Evolutionary conservation across 2,113 vertebrate genomes (phyloP).

Genomic region (Aphyosemion australe): DNA sequence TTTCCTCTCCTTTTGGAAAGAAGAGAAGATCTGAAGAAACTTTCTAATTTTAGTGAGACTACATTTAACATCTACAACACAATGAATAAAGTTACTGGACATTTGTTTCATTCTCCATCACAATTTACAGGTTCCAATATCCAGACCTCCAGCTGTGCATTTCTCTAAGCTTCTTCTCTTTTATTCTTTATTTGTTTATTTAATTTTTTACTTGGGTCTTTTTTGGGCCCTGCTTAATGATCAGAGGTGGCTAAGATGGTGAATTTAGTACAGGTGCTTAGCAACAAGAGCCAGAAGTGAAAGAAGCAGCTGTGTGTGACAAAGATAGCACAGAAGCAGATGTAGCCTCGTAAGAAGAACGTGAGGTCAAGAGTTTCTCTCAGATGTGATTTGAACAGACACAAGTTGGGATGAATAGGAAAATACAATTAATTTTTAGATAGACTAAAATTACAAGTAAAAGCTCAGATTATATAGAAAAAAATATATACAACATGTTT

Average conservation of each 20-base stretch:
- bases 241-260: slow-evolving; percentile 20
- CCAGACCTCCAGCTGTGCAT: neutral
- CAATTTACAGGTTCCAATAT: neutral
- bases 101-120: slow-evolving; percentile 1
- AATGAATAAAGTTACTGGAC: neutral
- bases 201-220: neutral
- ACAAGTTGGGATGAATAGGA: too few species aligned
- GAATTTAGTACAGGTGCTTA: neutral
- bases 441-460: too few species aligned
- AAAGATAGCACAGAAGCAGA: slow-evolving; percentile 19
- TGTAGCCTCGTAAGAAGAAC: slow-evolving; percentile 15
- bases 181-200: neutral
- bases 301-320: slow-evolving; percentile 20
- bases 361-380: neutral
- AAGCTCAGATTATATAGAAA: too few species aligned
- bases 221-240: slow-evolving; percentile 10
- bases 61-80: neutral
- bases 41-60: slow-evolving; percentile 2
- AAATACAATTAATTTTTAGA: too few species aligned
- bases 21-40: slow-evolving; percentile 33
- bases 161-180: slow-evolving; percentile 2
- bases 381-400: slow-evolving; percentile 2
- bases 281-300: slow-evolving; percentile 2
- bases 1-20: slow-evolving; percentile 21
- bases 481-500: too few species aligned